Evolutionary conservation across 2,797 vertebrate genomes (phyloP).

Genomic region (Alfaro cultratus): DNA sequence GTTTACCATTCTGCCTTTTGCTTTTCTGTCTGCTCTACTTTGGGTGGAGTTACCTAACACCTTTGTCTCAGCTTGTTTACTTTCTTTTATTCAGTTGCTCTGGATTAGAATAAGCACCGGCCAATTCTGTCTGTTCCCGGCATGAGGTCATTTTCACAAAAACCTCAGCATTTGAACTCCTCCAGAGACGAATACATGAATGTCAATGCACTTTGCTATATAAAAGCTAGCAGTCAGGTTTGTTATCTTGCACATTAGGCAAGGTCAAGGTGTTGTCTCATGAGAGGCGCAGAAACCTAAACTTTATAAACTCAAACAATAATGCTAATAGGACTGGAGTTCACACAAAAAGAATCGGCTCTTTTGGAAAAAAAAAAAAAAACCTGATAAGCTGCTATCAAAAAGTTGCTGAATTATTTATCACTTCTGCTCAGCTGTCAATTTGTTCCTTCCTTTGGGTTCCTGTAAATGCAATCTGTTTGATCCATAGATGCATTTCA

Average conservation of each 20-base stretch:
- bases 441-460: constrained; percentile 66
- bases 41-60: constrained; percentile 15
- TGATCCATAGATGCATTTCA: constrained; percentile 60
- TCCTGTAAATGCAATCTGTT: constrained; percentile 69
- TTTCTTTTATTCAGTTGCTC: constrained; percentile 50
- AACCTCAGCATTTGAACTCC: constrained; percentile 60
- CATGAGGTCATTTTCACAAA: constrained; percentile 56
- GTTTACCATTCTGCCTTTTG: constrained; percentile 20
- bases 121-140: constrained; percentile 46
- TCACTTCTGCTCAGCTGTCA: constrained; percentile 61
- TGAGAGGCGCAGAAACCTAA: constrained; percentile 27
- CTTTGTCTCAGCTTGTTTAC: constrained; percentile 58
- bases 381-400: constrained; percentile 71
- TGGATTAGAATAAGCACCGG: constrained; percentile 54
- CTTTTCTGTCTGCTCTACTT: constrained; percentile 26
- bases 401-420: constrained; percentile 77
- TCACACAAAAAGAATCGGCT: constrained; percentile 30
- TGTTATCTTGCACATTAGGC: constrained; percentile 61
- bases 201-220: constrained; percentile 51
- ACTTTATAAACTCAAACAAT: constrained; percentile 54
- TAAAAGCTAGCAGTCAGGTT: constrained; percentile 49
- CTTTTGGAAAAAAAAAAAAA: constrained; percentile 30
- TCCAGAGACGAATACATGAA: constrained; percentile 73
- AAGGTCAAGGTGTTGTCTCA: constrained; percentile 69
- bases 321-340: constrained; percentile 52